Percentiles rank a stretch among this genome's conserved stretches.
Evolutionary conservation across 1,140 invertebrate species (phyloP).

Genomic region (Varroa destructor): DNA sequence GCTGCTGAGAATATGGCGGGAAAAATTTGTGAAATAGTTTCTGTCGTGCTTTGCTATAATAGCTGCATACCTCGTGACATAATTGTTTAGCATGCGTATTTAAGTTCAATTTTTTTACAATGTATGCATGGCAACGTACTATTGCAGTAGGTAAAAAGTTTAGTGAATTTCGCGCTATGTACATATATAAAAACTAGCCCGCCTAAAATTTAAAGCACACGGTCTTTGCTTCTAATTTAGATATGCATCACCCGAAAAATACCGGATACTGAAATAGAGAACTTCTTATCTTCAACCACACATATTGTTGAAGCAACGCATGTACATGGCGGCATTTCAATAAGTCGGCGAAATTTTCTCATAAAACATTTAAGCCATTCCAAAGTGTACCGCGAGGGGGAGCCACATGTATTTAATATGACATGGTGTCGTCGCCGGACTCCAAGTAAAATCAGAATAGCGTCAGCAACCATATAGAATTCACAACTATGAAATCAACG

Average conservation of each 20-base stretch:
- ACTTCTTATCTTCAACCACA: too few relatives aligned
- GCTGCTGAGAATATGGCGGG: not conserved
- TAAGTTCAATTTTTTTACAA: too few relatives aligned
- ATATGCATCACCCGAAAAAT: too few relatives aligned
- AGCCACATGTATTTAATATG: not conserved
- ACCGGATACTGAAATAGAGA: too few relatives aligned
- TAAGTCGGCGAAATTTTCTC: not conserved
- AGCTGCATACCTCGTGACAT: not conserved
- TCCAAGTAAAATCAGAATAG: not conserved
- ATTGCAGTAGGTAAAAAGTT: not conserved
- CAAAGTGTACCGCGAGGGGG: slow-evolving; percentile 8
- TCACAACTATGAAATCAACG: not conserved
- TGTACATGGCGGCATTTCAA: too few relatives aligned
- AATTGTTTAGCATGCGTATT: too few relatives aligned
- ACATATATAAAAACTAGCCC: too few relatives aligned
- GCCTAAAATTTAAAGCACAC: too few relatives aligned
- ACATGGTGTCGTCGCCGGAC: not conserved
- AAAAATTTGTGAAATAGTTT: not conserved
- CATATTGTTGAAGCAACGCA: too few relatives aligned
- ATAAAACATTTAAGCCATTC: not conserved
- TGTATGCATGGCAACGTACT: not conserved
- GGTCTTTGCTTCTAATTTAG: too few relatives aligned
- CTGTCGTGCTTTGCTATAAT: not conserved
- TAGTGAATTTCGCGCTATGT: not conserved
- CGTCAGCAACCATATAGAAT: not conserved